A percentile compares a stretch with the other conserved stretches of the same genome.
phyloP scores from a whole-genome alignment of 2,888 invertebrate species.

The Polyommatus iphigenia region DNA sequence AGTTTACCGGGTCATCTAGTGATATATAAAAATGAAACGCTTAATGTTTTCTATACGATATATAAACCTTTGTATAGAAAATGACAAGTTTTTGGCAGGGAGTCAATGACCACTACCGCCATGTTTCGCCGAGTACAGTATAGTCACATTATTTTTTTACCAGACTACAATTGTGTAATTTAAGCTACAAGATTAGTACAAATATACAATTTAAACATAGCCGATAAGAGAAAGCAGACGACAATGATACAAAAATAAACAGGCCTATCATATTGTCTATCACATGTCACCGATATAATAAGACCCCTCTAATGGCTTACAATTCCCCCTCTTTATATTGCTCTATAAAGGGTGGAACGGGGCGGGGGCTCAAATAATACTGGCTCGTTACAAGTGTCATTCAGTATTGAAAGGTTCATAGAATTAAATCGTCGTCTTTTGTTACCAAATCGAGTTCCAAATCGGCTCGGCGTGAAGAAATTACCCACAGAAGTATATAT shows the following conservation, averaged over 20 bases:
- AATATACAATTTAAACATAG: neutral
- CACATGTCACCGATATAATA: conserved; percentile 14
- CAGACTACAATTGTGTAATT: no score
- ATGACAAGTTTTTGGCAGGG: no score
- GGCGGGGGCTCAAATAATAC: neutral
- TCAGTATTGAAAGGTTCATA: conserved; percentile 28
- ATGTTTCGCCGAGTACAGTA: no score
- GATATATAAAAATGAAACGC: no score
- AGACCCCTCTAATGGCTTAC: conserved; percentile 9
- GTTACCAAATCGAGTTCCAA: conserved; percentile 24
- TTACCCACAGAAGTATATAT: neutral
- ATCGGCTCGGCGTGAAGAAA: neutral
- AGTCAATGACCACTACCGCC: no score
- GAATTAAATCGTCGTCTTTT: conserved; percentile 27
- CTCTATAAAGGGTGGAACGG: neutral
- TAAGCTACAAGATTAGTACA: neutral
- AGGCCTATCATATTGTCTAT: conserved; percentile 8
- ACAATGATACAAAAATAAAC: conserved; percentile 15
- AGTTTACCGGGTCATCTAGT: no score
- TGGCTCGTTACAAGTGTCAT: neutral
- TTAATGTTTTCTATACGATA: no score
- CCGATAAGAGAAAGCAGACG: neutral
- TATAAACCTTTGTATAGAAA: no score
- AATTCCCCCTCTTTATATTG: neutral
- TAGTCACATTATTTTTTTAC: no score